phyloP scores from a whole-genome alignment of 2,888 invertebrate genomes.

The Dugesia japonica region DNA sequence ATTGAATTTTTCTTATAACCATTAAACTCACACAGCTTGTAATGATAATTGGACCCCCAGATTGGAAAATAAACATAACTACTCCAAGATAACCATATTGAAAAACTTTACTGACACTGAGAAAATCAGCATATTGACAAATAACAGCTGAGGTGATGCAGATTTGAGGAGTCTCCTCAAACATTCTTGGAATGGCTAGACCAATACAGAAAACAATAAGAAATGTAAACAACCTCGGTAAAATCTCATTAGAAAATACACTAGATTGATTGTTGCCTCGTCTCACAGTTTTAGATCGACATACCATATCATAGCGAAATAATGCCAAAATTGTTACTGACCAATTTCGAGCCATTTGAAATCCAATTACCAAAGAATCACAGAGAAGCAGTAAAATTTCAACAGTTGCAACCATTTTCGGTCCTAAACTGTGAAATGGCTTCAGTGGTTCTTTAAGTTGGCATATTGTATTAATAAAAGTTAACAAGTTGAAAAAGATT shows the following conservation, averaged over 20 bases:
- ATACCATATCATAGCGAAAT: conserved; percentile 20
- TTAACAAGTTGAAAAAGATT: neutral
- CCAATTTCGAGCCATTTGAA: conserved; percentile 22
- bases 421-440: neutral
- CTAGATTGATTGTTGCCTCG: neutral
- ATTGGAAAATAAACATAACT: conserved; percentile 23
- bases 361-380: conserved; percentile 22
- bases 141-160: neutral
- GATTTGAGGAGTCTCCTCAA: neutral
- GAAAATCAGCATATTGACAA: neutral
- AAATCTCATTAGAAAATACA: neutral
- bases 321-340: neutral
- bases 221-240: neutral
- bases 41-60: conserved; percentile 15
- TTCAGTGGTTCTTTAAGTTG: neutral
- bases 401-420: neutral
- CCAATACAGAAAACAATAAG: neutral
- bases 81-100: conserved; percentile 13
- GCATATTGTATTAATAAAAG: neutral
- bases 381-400: neutral
- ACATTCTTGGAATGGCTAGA: conserved; percentile 1
- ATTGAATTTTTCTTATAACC: neutral
- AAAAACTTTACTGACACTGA: neutral
- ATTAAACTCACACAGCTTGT: neutral
- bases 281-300: neutral